Conservation (phyloP, 1,140 invertebrate species). For the Drosophila neocordata region DNA sequence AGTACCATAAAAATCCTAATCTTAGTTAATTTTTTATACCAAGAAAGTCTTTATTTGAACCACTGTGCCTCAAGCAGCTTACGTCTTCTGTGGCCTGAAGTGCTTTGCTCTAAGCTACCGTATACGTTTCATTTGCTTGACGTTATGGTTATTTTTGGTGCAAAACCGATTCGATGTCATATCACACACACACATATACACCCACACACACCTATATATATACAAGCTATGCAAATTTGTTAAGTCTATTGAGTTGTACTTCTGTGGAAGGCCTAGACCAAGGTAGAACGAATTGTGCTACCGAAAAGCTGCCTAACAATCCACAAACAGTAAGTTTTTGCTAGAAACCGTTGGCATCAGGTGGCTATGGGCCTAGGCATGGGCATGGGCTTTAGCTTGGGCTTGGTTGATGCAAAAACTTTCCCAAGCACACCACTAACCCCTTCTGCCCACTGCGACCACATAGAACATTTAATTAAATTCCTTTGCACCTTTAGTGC, state of each 20-base stretch:
- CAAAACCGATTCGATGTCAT: neutral
- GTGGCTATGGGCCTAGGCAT: neutral
- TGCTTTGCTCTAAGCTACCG: neutral
- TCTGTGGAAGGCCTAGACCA: conserved; percentile 22
- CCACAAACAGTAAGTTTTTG: conserved; percentile 42
- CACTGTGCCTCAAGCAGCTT: neutral
- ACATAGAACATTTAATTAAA: conserved; percentile 75
- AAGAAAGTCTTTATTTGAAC: neutral
- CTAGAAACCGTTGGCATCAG: conserved; percentile 1
- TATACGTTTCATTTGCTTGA: neutral
- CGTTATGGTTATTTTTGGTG: neutral
- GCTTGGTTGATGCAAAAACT: conserved; percentile 54
- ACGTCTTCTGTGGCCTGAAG: neutral
- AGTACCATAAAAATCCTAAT: too few relatives aligned
- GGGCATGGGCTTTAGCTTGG: too few relatives aligned
- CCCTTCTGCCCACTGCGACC: neutral
- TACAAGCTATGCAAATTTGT: conserved; percentile 61
- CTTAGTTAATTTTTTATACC: too few relatives aligned
- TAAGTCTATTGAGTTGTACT: conserved; percentile 61
- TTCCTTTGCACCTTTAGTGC: conserved; percentile 80
- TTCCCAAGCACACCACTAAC: conserved; percentile 25
- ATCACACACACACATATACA: neutral
- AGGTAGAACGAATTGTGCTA: conserved; percentile 6
- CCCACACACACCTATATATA: neutral
- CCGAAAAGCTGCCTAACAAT: conserved; percentile 45